These are phyloP conservation scores for Yoshiicerus persimilis DNA, from an alignment of 1,140 invertebrate species.

Conservation along the genomic window DNA sequence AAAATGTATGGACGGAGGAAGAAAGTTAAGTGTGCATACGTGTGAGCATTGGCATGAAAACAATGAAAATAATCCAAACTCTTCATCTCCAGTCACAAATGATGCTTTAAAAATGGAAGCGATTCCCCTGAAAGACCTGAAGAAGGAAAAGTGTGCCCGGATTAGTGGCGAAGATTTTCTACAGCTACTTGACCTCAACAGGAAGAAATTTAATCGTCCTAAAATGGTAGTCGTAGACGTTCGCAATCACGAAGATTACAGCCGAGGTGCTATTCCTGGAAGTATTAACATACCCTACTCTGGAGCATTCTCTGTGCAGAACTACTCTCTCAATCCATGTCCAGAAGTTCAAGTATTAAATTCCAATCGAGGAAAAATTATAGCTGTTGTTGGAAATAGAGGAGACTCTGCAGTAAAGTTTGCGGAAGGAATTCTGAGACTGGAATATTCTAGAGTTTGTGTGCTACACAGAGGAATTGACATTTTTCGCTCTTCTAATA, in stretches of 20 bases:
- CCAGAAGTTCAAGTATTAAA: constrained; percentile 64
- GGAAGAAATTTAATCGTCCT: constrained; percentile 59
- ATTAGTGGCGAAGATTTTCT: constrained; percentile 84
- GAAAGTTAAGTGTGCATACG: neutral
- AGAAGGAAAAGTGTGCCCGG: constrained; percentile 72
- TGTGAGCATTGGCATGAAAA: neutral
- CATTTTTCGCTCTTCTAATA: constrained; percentile 56
- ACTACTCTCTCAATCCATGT: constrained; percentile 63
- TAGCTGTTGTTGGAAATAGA: constrained; percentile 76
- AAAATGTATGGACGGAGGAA: neutral
- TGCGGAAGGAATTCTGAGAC: constrained; percentile 58
- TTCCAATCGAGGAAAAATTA: constrained; percentile 64
- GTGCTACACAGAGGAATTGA: constrained; percentile 62
- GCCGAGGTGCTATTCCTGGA: constrained; percentile 69
- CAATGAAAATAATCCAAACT: neutral
- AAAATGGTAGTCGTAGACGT: constrained; percentile 77
- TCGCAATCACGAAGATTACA: constrained; percentile 69
- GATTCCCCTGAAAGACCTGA: constrained; percentile 67
- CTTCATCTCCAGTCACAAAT: neutral
- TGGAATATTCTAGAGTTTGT: constrained; percentile 58
- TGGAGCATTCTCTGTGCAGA: constrained; percentile 62
- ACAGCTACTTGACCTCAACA: constrained; percentile 63
- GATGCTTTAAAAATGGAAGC: constrained; percentile 65
- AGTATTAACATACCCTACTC: constrained; percentile 86
- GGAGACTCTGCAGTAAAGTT: constrained; percentile 71